Evolutionary conservation across 1,140 invertebrate genomes (phyloP).

Genomic region (Andricus grossulariae): DNA sequence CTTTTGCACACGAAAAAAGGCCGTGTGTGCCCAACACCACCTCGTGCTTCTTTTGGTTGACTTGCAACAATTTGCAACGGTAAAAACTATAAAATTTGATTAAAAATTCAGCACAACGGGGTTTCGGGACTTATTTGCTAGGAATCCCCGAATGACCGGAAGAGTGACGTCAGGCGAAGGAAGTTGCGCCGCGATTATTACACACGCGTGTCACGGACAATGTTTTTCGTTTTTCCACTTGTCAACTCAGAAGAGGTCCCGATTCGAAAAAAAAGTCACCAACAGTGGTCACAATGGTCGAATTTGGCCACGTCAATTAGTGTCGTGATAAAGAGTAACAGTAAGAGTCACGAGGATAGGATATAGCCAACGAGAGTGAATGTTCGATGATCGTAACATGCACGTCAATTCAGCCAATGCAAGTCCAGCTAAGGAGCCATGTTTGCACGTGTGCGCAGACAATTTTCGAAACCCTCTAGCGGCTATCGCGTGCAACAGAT

Average conservation of each 20-base stretch:
- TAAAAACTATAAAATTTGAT: too few relatives aligned
- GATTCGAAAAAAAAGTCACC: not conserved
- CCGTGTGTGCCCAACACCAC: too few relatives aligned
- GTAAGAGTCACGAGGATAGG: not conserved
- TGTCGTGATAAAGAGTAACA: not conserved
- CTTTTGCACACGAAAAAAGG: too few relatives aligned
- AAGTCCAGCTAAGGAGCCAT: constrained; percentile 55
- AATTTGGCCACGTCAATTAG: not conserved
- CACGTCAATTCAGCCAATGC: not conserved
- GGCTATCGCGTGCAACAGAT: constrained; percentile 48
- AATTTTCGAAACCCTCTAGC: constrained; percentile 59
- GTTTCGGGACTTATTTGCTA: too few relatives aligned
- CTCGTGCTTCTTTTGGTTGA: too few relatives aligned
- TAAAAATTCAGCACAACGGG: too few relatives aligned
- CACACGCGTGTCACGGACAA: not conserved
- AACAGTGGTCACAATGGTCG: not conserved
- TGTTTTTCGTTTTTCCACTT: not conserved
- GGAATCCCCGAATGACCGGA: not conserved
- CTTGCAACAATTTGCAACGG: too few relatives aligned
- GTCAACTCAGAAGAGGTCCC: not conserved
- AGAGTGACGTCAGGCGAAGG: constrained; percentile 12
- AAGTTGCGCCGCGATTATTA: not conserved
- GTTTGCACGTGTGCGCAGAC: constrained; percentile 68
- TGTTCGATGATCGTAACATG: constrained; percentile 17
- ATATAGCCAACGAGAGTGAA: constrained; percentile 3